Percentiles rank a stretch among this genome's conserved stretches.
Conservation (phyloP, 2,797 vertebrate species). For the Melanotaenia trifasciata region DNA sequence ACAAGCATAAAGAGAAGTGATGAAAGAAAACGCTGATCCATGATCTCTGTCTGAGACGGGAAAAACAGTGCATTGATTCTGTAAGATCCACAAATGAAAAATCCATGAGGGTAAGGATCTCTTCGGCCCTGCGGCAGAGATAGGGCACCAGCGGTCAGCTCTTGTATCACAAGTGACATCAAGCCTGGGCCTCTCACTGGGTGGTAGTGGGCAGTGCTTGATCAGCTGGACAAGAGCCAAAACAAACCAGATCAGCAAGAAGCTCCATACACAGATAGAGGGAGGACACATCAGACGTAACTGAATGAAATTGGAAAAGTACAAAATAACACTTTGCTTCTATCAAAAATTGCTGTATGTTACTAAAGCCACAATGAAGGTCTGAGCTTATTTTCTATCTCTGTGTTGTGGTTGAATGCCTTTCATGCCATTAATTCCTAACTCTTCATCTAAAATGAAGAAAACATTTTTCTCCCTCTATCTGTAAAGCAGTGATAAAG, state of each 20-base stretch:
- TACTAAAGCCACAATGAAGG: not conserved
- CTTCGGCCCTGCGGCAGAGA: constrained; percentile 70
- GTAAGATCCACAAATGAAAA: constrained; percentile 86
- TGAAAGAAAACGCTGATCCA: constrained; percentile 79
- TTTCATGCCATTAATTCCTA: constrained; percentile 51
- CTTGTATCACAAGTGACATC: constrained; percentile 64
- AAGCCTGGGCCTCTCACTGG: constrained; percentile 49
- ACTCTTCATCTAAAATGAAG: constrained; percentile 39
- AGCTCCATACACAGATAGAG: constrained; percentile 5
- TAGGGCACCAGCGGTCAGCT: constrained; percentile 70
- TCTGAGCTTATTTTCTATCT: constrained; percentile 13
- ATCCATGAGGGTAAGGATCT: constrained; percentile 82
- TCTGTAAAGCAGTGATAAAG: constrained; percentile 74
- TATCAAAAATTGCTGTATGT: not conserved
- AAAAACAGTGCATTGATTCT: constrained; percentile 86
- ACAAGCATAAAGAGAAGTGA: constrained; percentile 34
- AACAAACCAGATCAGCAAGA: constrained; percentile 45
- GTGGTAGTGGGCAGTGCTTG: constrained; percentile 40
- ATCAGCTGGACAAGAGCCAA: constrained; percentile 59
- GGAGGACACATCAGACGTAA: not conserved
- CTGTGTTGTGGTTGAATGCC: constrained; percentile 3
- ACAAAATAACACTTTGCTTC: not conserved
- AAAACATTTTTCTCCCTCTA: constrained; percentile 49
- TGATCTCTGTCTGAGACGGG: constrained; percentile 73
- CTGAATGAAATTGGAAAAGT: not conserved